phyloP scores from a whole-genome alignment of 2,888 invertebrate genomes.

The Pharmacophagus antenor region DNA sequence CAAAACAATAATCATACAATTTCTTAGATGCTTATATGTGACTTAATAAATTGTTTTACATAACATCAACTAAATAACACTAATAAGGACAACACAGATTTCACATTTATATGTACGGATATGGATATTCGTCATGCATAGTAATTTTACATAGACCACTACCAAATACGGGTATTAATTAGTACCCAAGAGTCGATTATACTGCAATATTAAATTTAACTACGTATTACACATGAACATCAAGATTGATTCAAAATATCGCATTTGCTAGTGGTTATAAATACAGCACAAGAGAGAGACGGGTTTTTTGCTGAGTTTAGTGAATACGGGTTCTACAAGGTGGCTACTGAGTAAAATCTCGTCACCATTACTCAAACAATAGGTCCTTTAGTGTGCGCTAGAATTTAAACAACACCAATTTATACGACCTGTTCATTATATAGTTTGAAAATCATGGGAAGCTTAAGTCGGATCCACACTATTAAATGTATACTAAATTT shows the following conservation, averaged over 20 bases:
- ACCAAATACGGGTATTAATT: slow-evolving; percentile 35
- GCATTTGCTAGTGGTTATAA: slow-evolving; percentile 49
- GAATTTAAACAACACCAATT: slow-evolving; percentile 59
- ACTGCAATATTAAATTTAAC: slow-evolving; percentile 7
- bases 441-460: not conserved
- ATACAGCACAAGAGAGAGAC: slow-evolving; percentile 51
- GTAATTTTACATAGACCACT: slow-evolving; percentile 53
- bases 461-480: slow-evolving; percentile 12
- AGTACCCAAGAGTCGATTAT: not conserved
- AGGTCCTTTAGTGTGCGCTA: slow-evolving; percentile 75
- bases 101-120: slow-evolving; percentile 49
- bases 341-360: slow-evolving; percentile 61
- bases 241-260: slow-evolving; percentile 13
- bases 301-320: slow-evolving; percentile 43
- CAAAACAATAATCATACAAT: slow-evolving; percentile 25
- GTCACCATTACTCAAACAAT: slow-evolving; percentile 73
- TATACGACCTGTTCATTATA: slow-evolving; percentile 14
- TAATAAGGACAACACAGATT: slow-evolving; percentile 64
- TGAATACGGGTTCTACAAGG: slow-evolving; percentile 55
- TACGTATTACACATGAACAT: slow-evolving; percentile 26
- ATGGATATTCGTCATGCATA: slow-evolving; percentile 64
- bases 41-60: slow-evolving; percentile 36
- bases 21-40: slow-evolving; percentile 31
- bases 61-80: slow-evolving; percentile 47
- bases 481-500: not conserved